Evolutionary conservation across 2,888 invertebrate genomes (phyloP).

Genomic region (Yponomeuta malinellus): DNA sequence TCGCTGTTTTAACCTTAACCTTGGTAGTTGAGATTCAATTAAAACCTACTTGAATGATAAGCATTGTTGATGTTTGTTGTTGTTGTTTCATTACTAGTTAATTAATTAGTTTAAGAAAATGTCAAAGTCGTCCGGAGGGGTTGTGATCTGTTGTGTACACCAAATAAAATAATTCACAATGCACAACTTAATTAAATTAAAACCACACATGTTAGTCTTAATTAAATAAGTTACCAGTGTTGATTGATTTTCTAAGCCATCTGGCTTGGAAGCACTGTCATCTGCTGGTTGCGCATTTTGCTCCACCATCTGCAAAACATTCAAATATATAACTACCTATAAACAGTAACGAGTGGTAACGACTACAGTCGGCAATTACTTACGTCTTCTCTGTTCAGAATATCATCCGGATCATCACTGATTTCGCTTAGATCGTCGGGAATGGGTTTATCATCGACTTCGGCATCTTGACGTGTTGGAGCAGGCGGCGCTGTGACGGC

Average conservation of each 20-base stretch:
- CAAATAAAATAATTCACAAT: background rate
- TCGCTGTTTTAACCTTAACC: no score
- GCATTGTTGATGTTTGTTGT: no score
- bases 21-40: no score
- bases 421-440: conserved; percentile 89
- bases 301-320: conserved; percentile 52
- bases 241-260: conserved; percentile 57
- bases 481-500: conserved; percentile 28
- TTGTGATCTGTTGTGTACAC: no score
- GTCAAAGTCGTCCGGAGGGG: no score
- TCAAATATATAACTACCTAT: background rate
- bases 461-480: conserved; percentile 50
- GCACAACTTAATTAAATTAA: background rate
- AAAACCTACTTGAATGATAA: no score
- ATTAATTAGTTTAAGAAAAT: no score
- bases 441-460: conserved; percentile 70
- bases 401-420: conserved; percentile 92
- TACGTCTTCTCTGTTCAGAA: conserved; percentile 86
- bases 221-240: conserved; percentile 44
- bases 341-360: no score
- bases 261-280: conserved; percentile 46
- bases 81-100: no score
- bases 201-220: background rate
- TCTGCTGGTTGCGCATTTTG: conserved; percentile 49
- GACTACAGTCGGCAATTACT: conserved; percentile 23